Conservation (phyloP, 2,797 vertebrate species). For the Danio tinwini region DNA sequence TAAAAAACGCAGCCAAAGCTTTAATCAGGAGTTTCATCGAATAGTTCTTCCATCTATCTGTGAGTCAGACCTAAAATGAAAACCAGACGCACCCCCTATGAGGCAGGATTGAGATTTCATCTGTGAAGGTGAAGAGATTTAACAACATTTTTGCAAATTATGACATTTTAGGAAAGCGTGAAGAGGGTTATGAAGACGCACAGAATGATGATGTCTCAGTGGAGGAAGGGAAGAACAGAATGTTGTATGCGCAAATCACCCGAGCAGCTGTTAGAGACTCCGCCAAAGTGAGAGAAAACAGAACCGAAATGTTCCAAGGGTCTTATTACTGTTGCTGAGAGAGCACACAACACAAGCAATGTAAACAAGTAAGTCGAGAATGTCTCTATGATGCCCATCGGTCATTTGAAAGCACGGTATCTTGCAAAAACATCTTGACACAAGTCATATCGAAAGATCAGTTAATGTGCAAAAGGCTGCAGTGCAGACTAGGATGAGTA, state of each 20-base stretch:
- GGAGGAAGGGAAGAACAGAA: conserved; percentile 51
- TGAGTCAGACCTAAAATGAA: conserved; percentile 49
- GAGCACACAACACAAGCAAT: conserved; percentile 37
- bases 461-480: conserved; percentile 4
- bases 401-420: not conserved
- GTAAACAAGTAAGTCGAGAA: conserved; percentile 31
- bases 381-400: not conserved
- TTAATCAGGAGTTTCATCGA: conserved; percentile 49
- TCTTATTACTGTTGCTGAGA: conserved; percentile 34
- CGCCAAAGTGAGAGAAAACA: conserved; percentile 47
- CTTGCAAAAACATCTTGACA: conserved; percentile 3
- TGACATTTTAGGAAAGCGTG: conserved; percentile 22
- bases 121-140: not conserved
- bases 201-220: conserved; percentile 41
- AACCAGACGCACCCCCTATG: conserved; percentile 45
- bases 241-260: conserved; percentile 43
- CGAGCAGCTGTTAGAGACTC: conserved; percentile 55
- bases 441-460: conserved; percentile 24
- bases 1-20: conserved; percentile 26
- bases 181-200: conserved; percentile 28
- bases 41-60: conserved; percentile 43
- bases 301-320: conserved; percentile 50
- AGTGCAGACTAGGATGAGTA: conserved; percentile 30
- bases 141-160: not conserved
- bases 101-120: not conserved